phyloP scores from a whole-genome alignment of 2,113 vertebrate genomes.

The Oreotrochilus melanogaster region DNA sequence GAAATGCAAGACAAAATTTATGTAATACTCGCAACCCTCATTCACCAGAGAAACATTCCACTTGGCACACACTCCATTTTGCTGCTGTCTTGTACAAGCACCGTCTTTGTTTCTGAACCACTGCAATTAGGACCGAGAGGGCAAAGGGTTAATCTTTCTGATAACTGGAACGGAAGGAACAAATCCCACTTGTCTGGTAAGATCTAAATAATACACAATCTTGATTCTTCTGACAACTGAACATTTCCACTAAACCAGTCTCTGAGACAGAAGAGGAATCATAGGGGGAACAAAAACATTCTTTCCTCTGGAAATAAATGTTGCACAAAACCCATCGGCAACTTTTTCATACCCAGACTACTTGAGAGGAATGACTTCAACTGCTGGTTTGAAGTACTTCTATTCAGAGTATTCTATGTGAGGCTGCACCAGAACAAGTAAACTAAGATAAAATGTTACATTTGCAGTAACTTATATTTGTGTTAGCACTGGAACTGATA shows the following conservation, averaged over 20 bases:
- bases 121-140: slow-evolving; percentile 86
- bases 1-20: slow-evolving; percentile 76
- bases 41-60: slow-evolving; percentile 72
- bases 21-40: slow-evolving; percentile 53
- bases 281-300: slow-evolving; percentile 49
- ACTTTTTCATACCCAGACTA: neutral
- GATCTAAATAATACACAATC: slow-evolving; percentile 80
- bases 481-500: neutral
- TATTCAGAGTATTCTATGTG: neutral
- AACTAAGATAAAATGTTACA: neutral
- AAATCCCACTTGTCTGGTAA: slow-evolving; percentile 89
- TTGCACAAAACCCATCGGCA: neutral
- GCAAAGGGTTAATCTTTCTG: slow-evolving; percentile 93
- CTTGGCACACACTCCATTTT: slow-evolving; percentile 68
- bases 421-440: neutral
- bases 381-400: neutral
- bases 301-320: slow-evolving; percentile 53
- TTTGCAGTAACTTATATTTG: neutral
- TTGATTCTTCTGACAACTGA: slow-evolving; percentile 81
- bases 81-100: slow-evolving; percentile 79
- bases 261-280: slow-evolving; percentile 69
- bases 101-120: slow-evolving; percentile 85
- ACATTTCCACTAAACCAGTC: slow-evolving; percentile 80
- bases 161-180: slow-evolving; percentile 86
- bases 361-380: neutral